A percentile compares a stretch with the other conserved stretches of the same genome.
Evolutionary conservation across 2,888 invertebrate genomes (phyloP).

Genomic region (Cancer borealis): DNA sequence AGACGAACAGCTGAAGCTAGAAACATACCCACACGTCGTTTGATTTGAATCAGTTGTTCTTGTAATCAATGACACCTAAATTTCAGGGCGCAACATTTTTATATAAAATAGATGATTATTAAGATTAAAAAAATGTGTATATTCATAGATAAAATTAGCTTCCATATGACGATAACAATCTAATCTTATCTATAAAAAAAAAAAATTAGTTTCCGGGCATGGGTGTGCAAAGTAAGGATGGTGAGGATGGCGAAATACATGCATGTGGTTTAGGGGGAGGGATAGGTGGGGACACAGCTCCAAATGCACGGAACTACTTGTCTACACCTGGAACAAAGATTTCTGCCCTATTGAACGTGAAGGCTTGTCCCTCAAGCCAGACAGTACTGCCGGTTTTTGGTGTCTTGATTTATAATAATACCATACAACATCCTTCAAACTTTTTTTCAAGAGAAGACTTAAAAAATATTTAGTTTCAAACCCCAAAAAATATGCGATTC

Average conservation of each 20-base stretch:
- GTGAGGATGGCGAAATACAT: not conserved
- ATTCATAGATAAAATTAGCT: not conserved
- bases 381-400: not conserved
- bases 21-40: too few species aligned
- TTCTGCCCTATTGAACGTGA: constrained; percentile 22
- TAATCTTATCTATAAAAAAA: not conserved
- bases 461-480: not conserved
- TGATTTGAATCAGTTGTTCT: too few species aligned
- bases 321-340: not conserved
- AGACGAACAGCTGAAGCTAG: too few species aligned
- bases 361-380: not conserved
- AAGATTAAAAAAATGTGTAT: not conserved
- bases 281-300: not conserved
- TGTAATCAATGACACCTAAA: too few species aligned
- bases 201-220: not conserved
- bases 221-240: not conserved
- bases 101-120: not conserved
- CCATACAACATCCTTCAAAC: not conserved
- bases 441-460: not conserved
- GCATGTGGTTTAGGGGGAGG: not conserved
- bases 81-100: not conserved
- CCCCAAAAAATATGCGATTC: not conserved
- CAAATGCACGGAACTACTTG: constrained; percentile 1
- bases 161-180: not conserved
- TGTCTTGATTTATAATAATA: not conserved